Evolutionary conservation across 2,888 invertebrate genomes (phyloP).

Genomic region (Polymixis flavicincta): DNA sequence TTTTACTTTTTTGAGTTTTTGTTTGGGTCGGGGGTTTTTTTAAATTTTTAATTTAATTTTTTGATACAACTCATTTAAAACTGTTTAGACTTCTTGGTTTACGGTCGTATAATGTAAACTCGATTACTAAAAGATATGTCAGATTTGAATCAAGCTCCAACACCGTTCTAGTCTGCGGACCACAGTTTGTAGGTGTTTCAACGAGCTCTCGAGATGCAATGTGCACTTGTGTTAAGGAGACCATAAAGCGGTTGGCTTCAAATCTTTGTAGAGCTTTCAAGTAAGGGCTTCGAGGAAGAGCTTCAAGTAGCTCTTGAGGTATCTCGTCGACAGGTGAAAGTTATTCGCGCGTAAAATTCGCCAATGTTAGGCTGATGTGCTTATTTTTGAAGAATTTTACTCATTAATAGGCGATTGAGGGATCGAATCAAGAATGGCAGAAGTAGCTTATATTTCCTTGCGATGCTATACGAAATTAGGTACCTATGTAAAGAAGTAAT

Average conservation of each 20-base stretch:
- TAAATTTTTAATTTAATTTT: too few relatives aligned
- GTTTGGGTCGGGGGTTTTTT: too few relatives aligned
- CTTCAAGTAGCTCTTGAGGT: conserved; percentile 37
- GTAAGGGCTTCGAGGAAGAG: conserved; percentile 32
- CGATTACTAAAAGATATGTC: not conserved
- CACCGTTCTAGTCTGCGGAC: conserved; percentile 8
- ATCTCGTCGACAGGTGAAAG: conserved; percentile 34
- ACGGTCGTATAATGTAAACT: not conserved
- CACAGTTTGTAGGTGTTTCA: conserved; percentile 28
- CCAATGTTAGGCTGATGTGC: conserved; percentile 33
- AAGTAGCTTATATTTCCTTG: not conserved
- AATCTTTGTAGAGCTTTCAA: conserved; percentile 35
- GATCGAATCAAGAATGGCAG: not conserved
- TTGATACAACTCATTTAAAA: not conserved
- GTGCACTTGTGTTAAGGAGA: conserved; percentile 35
- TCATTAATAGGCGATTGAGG: not conserved
- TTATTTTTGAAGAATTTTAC: conserved; percentile 23
- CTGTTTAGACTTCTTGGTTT: not conserved
- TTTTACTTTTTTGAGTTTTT: too few relatives aligned
- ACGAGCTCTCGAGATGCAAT: conserved; percentile 37
- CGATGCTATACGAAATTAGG: not conserved
- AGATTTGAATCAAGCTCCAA: not conserved
- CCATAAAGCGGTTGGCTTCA: conserved; percentile 40
- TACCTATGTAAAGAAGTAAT: not conserved
- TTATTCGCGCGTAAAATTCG: conserved; percentile 28